These are phyloP conservation scores for Sebastes goodei DNA, from an alignment of 2,797 vertebrate genomes.

Conservation along the genomic window DNA sequence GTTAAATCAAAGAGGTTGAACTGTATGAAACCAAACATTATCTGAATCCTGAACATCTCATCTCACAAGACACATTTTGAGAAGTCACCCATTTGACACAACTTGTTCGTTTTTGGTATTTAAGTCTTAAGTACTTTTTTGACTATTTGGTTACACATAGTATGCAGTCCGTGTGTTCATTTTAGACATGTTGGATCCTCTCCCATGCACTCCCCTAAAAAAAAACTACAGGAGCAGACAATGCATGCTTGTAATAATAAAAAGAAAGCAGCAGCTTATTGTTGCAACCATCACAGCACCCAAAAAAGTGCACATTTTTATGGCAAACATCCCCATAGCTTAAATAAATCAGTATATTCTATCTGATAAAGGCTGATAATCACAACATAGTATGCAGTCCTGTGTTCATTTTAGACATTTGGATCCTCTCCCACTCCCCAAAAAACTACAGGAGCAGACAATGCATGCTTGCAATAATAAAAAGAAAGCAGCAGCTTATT, in stretches of 20 bases:
- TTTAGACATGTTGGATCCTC: not conserved
- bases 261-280: not conserved
- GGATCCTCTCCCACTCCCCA: not conserved
- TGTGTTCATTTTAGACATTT: not conserved
- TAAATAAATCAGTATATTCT: too few species aligned
- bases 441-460: not conserved
- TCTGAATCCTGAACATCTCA: conserved; percentile 23
- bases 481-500: not conserved
- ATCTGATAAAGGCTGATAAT: not conserved
- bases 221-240: not conserved
- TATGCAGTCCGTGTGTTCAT: not conserved
- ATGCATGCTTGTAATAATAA: not conserved
- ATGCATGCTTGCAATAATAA: not conserved
- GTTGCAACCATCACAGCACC: not conserved
- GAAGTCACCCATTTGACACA: too few species aligned
- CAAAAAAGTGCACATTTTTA: not conserved
- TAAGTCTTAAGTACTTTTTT: not conserved
- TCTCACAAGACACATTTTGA: not conserved
- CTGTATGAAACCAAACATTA: conserved; percentile 2
- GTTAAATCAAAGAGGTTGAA: not conserved
- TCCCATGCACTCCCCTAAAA: not conserved
- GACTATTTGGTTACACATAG: conserved; percentile 1
- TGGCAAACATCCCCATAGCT: too few species aligned
- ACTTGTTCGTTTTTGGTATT: not conserved
- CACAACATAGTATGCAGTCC: conserved; percentile 2